These are phyloP conservation scores for Pangasius sanitwongsei DNA, from an alignment of 2,797 vertebrate genomes.

Conservation along the genomic window DNA sequence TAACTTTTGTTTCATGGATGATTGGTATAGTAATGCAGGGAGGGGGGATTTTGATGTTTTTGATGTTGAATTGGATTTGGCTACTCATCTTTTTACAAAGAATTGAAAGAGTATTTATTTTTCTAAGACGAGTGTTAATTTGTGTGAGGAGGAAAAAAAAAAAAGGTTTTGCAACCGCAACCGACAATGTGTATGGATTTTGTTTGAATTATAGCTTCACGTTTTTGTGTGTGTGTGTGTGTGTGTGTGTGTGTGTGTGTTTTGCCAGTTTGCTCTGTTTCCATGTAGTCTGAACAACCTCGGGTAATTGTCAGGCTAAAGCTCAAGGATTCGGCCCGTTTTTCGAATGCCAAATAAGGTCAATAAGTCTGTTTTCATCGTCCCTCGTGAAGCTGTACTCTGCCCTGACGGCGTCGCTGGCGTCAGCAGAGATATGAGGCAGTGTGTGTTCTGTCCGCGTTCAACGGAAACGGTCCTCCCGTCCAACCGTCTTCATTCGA, in stretches of 20 bases:
- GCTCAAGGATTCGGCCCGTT: constrained; percentile 42
- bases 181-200: neutral
- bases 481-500: neutral
- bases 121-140: constrained; percentile 47
- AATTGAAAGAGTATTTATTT: constrained; percentile 58
- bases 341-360: constrained; percentile 50
- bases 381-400: neutral
- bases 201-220: neutral
- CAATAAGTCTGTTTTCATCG: constrained; percentile 4
- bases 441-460: neutral
- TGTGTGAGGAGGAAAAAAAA: constrained; percentile 10
- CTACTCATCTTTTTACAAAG: constrained; percentile 46
- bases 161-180: neutral
- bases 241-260: constrained; percentile 7
- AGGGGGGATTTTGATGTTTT: constrained; percentile 15
- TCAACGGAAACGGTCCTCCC: constrained; percentile 7
- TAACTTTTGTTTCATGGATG: neutral
- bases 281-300: constrained; percentile 45
- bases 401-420: neutral
- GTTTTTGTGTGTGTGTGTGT: neutral
- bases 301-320: constrained; percentile 45
- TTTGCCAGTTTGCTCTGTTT: constrained; percentile 39
- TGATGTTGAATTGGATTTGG: constrained; percentile 40
- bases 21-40: constrained; percentile 6
- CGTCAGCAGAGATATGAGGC: neutral